Percentiles rank a stretch among this genome's conserved stretches.
These are phyloP conservation scores for Coregonus clupeaformis DNA, from an alignment of 2,113 vertebrate species.

Conservation along the genomic window DNA sequence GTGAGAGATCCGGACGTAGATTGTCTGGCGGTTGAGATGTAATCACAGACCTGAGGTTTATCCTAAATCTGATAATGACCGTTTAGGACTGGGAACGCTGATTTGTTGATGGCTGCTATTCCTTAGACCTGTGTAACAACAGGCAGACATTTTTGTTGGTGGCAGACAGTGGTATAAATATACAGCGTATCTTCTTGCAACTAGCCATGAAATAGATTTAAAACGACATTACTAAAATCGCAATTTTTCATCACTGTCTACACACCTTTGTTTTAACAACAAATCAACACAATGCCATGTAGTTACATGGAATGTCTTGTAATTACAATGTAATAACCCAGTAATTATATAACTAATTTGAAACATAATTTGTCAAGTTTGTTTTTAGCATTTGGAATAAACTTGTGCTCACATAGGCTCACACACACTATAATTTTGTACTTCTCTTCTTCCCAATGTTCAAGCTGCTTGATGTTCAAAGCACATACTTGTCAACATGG, in stretches of 20 bases:
- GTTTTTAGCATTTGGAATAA: too few relatives aligned
- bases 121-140: constrained; percentile 30
- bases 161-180: constrained; percentile 48
- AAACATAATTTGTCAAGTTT: too few relatives aligned
- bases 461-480: not conserved
- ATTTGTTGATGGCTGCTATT: constrained; percentile 40
- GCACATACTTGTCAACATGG: constrained; percentile 4
- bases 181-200: too few relatives aligned
- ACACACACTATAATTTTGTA: too few relatives aligned
- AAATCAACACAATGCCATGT: constrained; percentile 32
- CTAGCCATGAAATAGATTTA: constrained; percentile 26
- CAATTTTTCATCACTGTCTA: constrained; percentile 2
- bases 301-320: constrained; percentile 13
- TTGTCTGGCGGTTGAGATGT: constrained; percentile 58
- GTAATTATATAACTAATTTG: too few relatives aligned
- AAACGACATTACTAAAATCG: too few relatives aligned
- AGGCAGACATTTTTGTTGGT: constrained; percentile 51
- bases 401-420: too few relatives aligned
- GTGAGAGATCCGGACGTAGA: constrained; percentile 49
- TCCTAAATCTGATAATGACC: constrained; percentile 67
- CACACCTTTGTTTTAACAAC: constrained; percentile 43
- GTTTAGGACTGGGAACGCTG: constrained; percentile 58
- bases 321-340: too few relatives aligned
- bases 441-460: too few relatives aligned
- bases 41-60: constrained; percentile 67